Conservation (phyloP, 2,797 vertebrate genomes). For the Galagoides demidoff region DNA sequence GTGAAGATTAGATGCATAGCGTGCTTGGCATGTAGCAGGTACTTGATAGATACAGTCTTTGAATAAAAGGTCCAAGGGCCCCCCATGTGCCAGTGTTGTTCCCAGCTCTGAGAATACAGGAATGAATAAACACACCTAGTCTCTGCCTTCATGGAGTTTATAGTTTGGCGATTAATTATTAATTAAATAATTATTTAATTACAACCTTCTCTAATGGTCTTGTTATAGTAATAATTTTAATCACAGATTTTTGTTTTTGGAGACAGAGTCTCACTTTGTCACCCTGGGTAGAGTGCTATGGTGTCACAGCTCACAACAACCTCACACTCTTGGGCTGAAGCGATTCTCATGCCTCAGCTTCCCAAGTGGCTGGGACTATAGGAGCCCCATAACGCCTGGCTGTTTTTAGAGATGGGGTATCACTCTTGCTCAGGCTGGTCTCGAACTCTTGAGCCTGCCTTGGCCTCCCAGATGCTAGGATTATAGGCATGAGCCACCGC, state of each 20-base stretch:
- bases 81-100: not conserved
- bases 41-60: not conserved
- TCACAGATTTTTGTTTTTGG: not conserved
- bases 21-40: not conserved
- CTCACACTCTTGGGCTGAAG: too few species aligned
- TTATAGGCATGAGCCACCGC: too few species aligned
- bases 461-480: too few species aligned
- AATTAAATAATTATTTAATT: conserved; percentile 32
- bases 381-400: too few species aligned
- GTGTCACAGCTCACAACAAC: too few species aligned
- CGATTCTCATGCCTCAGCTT: too few species aligned
- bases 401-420: too few species aligned
- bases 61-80: not conserved
- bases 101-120: not conserved
- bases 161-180: not conserved
- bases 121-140: not conserved
- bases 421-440: too few species aligned
- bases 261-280: too few species aligned
- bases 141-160: not conserved
- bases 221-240: not conserved
- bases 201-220: not conserved
- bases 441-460: too few species aligned
- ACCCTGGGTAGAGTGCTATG: too few species aligned
- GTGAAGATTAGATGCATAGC: not conserved
- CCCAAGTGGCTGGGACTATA: too few species aligned